These are phyloP conservation scores for Aphelenchoides besseyi DNA, from an alignment of 1,140 invertebrate genomes.

Conservation along the genomic window DNA sequence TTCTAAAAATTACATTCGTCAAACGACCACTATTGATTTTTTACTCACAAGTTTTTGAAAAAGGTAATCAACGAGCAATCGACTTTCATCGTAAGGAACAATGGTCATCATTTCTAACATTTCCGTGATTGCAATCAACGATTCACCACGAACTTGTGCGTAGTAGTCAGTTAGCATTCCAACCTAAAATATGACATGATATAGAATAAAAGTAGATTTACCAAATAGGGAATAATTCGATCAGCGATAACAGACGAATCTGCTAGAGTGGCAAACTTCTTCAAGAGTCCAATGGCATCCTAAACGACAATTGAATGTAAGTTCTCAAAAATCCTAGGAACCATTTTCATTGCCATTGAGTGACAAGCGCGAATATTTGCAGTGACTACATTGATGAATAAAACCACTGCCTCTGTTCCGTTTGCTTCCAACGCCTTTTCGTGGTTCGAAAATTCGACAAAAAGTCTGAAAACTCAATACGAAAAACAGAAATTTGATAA, in stretches of 20 bases:
- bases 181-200: too few relatives aligned
- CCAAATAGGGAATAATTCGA: conserved; percentile 58
- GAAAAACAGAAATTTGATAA: neutral
- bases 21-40: conserved; percentile 9
- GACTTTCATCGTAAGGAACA: conserved; percentile 54
- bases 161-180: conserved; percentile 40
- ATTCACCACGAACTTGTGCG: conserved; percentile 51
- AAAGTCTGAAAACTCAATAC: conserved; percentile 38
- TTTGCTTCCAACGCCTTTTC: conserved; percentile 35
- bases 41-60: conserved; percentile 49
- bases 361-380: conserved; percentile 53
- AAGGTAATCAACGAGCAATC: conserved; percentile 58
- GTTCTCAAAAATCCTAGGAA: conserved; percentile 22
- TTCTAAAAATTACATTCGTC: conserved; percentile 37
- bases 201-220: too few relatives aligned
- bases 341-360: conserved; percentile 55
- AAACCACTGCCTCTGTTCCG: conserved; percentile 35
- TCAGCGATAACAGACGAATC: conserved; percentile 47
- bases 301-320: conserved; percentile 27
- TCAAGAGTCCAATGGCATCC: conserved; percentile 53
- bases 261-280: conserved; percentile 45
- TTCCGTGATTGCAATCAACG: conserved; percentile 48
- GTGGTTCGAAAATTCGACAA: conserved; percentile 42
- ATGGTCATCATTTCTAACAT: conserved; percentile 40
- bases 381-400: conserved; percentile 56